Evolutionary conservation across 2,797 vertebrate species (phyloP).

Genomic region (Sebastes diaconus): DNA sequence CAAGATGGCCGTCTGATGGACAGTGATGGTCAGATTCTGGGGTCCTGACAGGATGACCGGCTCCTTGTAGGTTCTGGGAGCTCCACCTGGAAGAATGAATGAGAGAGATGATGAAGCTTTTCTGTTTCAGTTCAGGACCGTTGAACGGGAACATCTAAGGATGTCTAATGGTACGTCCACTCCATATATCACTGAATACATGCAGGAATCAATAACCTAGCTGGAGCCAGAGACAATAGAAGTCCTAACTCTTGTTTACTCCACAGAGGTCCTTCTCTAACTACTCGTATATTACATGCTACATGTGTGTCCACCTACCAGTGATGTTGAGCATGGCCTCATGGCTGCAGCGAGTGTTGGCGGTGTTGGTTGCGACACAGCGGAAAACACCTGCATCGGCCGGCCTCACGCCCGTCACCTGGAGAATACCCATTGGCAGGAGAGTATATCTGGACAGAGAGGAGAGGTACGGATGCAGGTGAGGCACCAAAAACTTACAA

Average conservation of each 20-base stretch:
- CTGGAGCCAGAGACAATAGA: neutral
- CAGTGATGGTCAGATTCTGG: slow-evolving; percentile 82
- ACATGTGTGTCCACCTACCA: slow-evolving; percentile 56
- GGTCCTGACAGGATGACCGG: slow-evolving; percentile 85
- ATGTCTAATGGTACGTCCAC: neutral
- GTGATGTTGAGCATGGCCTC: slow-evolving; percentile 79
- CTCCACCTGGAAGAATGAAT: slow-evolving; percentile 43
- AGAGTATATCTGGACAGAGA: slow-evolving; percentile 80
- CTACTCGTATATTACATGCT: neutral
- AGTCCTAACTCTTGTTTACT: neutral
- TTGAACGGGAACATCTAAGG: neutral
- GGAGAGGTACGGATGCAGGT: neutral
- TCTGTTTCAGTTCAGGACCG: neutral
- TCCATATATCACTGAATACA: neutral
- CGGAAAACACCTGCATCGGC: slow-evolving; percentile 74
- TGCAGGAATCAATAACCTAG: neutral
- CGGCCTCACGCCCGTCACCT: slow-evolving; percentile 77
- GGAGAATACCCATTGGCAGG: slow-evolving; percentile 83
- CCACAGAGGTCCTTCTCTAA: neutral
- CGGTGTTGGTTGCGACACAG: slow-evolving; percentile 80
- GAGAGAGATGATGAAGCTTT: neutral
- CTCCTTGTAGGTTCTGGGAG: slow-evolving; percentile 78
- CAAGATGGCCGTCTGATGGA: slow-evolving; percentile 82
- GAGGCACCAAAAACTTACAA: neutral
- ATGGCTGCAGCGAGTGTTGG: slow-evolving; percentile 80